Evolutionary conservation across 2,797 vertebrate genomes (phyloP).

Genomic region (Moxostoma hubbsi): DNA sequence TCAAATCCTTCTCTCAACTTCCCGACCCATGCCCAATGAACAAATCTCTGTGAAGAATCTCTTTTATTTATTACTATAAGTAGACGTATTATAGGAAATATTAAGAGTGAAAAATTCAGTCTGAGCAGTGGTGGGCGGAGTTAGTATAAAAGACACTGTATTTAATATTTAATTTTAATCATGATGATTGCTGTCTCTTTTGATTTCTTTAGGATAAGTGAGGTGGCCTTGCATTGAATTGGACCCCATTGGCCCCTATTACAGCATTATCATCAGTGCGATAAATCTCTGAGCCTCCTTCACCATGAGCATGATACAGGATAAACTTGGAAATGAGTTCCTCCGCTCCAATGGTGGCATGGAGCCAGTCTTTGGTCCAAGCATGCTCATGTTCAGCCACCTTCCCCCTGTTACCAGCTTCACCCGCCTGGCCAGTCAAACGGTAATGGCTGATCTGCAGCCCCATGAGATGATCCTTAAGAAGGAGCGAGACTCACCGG

Average conservation of each 20-base stretch:
- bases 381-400: constrained; percentile 98
- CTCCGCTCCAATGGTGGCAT: constrained; percentile 86
- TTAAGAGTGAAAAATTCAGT: no score
- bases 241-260: constrained; percentile 21
- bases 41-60: no score
- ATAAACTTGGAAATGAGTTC: constrained; percentile 91
- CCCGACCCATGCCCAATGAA: no score
- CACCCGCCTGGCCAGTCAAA: constrained; percentile 87
- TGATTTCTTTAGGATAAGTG: constrained; percentile 69
- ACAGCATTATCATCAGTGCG: constrained; percentile 35
- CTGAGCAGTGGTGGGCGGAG: no score
- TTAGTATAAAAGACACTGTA: no score
- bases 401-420: constrained; percentile 97
- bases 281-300: constrained; percentile 52
- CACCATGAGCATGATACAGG: constrained; percentile 85
- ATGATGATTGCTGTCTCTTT: neutral
- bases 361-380: constrained; percentile 87
- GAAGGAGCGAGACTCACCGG: constrained; percentile 91
- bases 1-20: no score
- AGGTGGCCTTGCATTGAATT: constrained; percentile 70
- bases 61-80: no score
- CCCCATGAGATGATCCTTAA: constrained; percentile 90
- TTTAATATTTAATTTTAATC: neutral
- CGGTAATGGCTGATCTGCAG: constrained; percentile 83
- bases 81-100: no score